Evolutionary conservation across 2,113 vertebrate genomes (phyloP).

Genomic region (Azemiops feae): DNA sequence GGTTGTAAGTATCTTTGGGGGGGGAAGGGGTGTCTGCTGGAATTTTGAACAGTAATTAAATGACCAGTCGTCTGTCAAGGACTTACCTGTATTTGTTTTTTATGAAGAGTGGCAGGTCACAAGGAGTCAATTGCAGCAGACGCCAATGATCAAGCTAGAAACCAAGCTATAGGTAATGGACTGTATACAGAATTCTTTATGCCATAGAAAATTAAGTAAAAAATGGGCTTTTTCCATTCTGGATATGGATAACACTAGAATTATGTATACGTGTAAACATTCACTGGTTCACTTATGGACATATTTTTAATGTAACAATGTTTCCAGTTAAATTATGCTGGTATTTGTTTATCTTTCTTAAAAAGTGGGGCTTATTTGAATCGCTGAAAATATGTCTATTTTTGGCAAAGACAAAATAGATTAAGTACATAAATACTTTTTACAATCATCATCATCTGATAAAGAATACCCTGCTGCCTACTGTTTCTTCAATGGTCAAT

Average conservation of each 20-base stretch:
- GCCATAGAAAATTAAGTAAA: neutral
- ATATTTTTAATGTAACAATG: neutral
- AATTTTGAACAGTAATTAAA: neutral
- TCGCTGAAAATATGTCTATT: neutral
- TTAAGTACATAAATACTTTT: neutral
- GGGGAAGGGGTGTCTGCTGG: neutral
- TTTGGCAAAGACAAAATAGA: neutral
- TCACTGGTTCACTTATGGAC: neutral
- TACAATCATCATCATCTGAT: neutral
- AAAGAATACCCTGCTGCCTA: neutral
- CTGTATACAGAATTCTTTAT: neutral
- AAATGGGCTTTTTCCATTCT: neutral
- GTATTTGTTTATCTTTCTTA: neutral
- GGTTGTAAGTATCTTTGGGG: neutral
- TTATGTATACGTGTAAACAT: neutral
- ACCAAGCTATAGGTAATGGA: neutral
- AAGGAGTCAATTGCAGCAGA: neutral
- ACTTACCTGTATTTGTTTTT: neutral
- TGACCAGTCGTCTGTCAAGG: neutral
- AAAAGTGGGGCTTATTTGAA: neutral
- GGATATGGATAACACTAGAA: neutral
- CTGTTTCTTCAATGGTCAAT: neutral
- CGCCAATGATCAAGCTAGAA: neutral
- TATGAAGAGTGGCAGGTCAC: neutral
- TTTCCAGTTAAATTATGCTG: neutral